Evolutionary conservation across 2,113 vertebrate species (phyloP), one percentile per base, ranked within the genome.

Genomic region (Carollia perspicillata): DNA sequence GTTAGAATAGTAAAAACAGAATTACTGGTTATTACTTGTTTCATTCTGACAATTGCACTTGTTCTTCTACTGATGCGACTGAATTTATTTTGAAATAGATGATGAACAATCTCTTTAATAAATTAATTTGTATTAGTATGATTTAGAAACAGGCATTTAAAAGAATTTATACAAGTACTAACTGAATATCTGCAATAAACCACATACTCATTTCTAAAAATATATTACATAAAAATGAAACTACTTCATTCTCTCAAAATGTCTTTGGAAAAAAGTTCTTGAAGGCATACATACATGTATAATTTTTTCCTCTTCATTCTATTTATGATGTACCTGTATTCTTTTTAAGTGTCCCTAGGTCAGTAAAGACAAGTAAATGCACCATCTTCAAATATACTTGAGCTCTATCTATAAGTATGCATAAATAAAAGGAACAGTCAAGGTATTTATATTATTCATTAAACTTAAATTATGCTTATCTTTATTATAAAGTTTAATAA

Each of bases 401-500:
- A n/a, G 60, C 18, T 68, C 20, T 77, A 47, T 44, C 55, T 85
- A 74, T 30, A 65, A 26, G 18, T 79, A 47, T n/a, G 55, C 37
- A 10, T 55, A 83, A 87, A 75, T 44, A 66, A 71, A 96, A 37
- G 60, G 37, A 68, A 72, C 33, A n/a, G 91, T 58, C 1, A 33
- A 65, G 60, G 11, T 71, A 95, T 60, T 18, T 83, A 86, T 96
- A 96, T 14, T 40, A 78, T 18, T 51, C 33, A 87, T 96, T 86
- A 97, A 94, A 94, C 95, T 94, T 60, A 95, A 96, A 90, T 77
- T 75, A 75, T 49, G 1, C 74, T 84, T 66, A 42, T 51, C 55
- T 68, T 74, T 94, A 78, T 78, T 42, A 30, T 11, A 83, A 78
- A 74, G 10, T 75, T 77, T 60, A 81, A 78, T 66, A 44, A 79